Evolutionary conservation across 2,113 vertebrate genomes (phyloP).

Genomic region (Diadophis punctatus): DNA sequence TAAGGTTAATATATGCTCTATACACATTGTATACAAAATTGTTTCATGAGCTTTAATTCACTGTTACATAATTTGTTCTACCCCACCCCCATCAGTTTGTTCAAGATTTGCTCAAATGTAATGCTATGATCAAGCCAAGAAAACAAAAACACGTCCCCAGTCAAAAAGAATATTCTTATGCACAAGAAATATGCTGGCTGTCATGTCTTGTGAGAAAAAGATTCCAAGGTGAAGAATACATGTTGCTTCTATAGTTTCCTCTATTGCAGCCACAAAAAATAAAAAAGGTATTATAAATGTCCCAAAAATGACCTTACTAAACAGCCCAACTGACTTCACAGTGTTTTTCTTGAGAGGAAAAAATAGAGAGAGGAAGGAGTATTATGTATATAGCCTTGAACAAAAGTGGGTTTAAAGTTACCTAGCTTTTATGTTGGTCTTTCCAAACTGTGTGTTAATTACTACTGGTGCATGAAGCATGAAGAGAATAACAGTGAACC

Average conservation of each 20-base stretch:
- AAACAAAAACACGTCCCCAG: not conserved
- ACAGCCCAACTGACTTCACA: not conserved
- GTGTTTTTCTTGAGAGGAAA: not conserved
- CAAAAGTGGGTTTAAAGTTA: not conserved
- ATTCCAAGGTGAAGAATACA: not conserved
- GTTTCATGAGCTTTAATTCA: not conserved
- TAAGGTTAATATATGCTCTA: not conserved
- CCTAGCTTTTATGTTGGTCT: not conserved
- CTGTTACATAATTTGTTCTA: not conserved
- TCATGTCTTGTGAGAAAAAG: not conserved
- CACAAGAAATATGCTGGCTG: not conserved
- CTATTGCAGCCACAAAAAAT: not conserved
- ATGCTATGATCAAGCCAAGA: not conserved
- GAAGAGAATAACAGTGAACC: not conserved
- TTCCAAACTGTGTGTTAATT: slow-evolving; percentile 2
- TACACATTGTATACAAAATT: not conserved
- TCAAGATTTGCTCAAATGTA: not conserved
- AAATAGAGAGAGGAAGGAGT: not conserved
- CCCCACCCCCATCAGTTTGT: not conserved
- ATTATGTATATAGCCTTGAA: not conserved
- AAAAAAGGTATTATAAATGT: not conserved
- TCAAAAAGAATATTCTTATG: not conserved
- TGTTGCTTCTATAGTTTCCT: not conserved
- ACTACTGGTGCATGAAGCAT: not conserved
- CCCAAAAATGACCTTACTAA: not conserved